Evolutionary conservation across 2,797 vertebrate species (phyloP).

Genomic region (Catostomus latipinnis): DNA sequence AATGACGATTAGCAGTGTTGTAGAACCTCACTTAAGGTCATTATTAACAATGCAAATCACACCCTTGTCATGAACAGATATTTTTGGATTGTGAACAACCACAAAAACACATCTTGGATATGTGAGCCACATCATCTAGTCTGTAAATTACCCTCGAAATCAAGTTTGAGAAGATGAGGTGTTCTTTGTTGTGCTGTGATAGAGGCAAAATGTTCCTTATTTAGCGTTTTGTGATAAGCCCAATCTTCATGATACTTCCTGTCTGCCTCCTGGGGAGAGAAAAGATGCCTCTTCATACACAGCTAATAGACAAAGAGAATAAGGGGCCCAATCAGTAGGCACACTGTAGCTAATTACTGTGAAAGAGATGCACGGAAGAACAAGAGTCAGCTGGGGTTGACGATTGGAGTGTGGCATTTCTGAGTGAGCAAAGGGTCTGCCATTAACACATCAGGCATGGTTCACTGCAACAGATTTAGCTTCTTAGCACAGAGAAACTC

Average conservation of each 20-base stretch:
- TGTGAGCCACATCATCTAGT: slow-evolving; percentile 52
- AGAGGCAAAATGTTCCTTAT: slow-evolving; percentile 66
- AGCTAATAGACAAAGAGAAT: slow-evolving; percentile 64
- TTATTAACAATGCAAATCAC: slow-evolving; percentile 32
- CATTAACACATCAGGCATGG: slow-evolving; percentile 55
- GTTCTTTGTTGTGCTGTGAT: slow-evolving; percentile 60
- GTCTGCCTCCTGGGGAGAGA: slow-evolving; percentile 58
- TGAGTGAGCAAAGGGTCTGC: slow-evolving; percentile 49
- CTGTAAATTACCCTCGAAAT: slow-evolving; percentile 67
- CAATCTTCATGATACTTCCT: slow-evolving; percentile 68
- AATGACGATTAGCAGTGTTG: too few relatives aligned
- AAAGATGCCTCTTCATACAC: slow-evolving; percentile 8
- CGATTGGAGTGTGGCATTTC: slow-evolving; percentile 58
- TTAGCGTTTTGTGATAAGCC: slow-evolving; percentile 67
- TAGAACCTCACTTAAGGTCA: slow-evolving; percentile 14
- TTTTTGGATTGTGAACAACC: slow-evolving; percentile 54
- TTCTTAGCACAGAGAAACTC: slow-evolving; percentile 42
- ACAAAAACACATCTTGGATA: slow-evolving; percentile 49
- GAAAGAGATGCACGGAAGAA: slow-evolving; percentile 29
- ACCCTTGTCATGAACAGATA: slow-evolving; percentile 24
- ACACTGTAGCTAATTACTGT: slow-evolving; percentile 45
- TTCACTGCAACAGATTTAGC: slow-evolving; percentile 53
- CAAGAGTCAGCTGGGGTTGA: slow-evolving; percentile 44
- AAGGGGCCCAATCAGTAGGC: slow-evolving; percentile 53
- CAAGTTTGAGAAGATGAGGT: slow-evolving; percentile 69